Evolutionary conservation across 2,113 vertebrate species (phyloP), one percentile per base, ranked within the genome.

Genomic region (Todiramphus saurophagus): DNA sequence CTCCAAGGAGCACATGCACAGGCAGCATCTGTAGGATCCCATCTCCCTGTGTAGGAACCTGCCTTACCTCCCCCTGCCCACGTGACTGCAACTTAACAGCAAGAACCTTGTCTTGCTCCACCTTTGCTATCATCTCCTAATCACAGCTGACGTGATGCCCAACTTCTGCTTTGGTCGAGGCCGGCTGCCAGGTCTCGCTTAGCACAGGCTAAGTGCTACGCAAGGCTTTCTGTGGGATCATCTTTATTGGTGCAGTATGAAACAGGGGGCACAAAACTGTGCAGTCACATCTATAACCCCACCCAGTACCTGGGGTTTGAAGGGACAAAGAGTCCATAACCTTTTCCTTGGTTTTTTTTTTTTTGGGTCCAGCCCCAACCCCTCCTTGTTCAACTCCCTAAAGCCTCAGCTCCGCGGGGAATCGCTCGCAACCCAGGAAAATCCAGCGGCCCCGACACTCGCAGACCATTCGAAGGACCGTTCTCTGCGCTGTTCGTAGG

Each of bases 371-470:
- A 39, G 13, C 12, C 35, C 24, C 62, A 72, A 68, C 1, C 21
- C 16, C 16, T 62, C 30, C n/a, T 24, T 66, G 1, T 27, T 37
- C 44, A 19, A 2, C 33, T 84, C 59, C 62, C 83, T 39, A 19
- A 30, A 87, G 11, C 46, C 72, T 44, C 4, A 1, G 58, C 59
- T 72, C 56, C 2, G 0, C 2, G 3, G 14, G 64, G 68, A 51
- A 80, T 64, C 50, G 4, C 46, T 68, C 14, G 6, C 91, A 95
- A 95, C 93, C 96, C 95, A 97, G 95, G 97, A 55, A 69, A 96
- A 96, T 96, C 94, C 87, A 21, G 21, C 13, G 3, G 2, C 59
- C 17, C 43, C 43, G 1, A 3, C 69, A 21, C 10, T 48, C 10
- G 12, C 60, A 63, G 56, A 3, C 21, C 13, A 9, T 10, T 27